Percentiles rank a stretch among this genome's conserved stretches.
These are phyloP conservation scores for Trichonephila clavipes DNA, from an alignment of 1,140 invertebrate species.

Conservation along the genomic window DNA sequence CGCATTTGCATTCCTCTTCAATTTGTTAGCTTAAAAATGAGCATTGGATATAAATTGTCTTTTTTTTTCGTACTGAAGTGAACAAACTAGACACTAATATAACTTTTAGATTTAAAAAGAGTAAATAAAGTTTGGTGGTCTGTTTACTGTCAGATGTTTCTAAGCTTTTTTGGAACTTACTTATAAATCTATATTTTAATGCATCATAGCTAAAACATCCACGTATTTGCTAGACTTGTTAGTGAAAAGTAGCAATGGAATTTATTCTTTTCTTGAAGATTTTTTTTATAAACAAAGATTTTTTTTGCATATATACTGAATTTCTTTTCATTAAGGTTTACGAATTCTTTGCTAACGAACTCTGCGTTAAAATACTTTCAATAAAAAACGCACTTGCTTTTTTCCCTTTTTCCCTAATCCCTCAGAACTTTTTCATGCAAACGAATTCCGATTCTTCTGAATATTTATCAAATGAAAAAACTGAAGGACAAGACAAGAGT, in stretches of 20 bases:
- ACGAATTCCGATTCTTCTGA: constrained; percentile 18
- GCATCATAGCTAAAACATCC: background rate
- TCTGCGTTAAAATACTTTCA: constrained; percentile 6
- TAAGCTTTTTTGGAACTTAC: background rate
- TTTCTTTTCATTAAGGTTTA: constrained; percentile 9
- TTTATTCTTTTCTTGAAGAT: background rate
- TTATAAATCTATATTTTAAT: background rate
- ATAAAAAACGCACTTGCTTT: background rate
- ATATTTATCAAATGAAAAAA: constrained; percentile 7
- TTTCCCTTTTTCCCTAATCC: background rate
- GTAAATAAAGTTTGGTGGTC: background rate
- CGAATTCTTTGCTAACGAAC: constrained; percentile 26
- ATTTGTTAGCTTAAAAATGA: too few species aligned
- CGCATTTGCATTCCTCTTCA: too few species aligned
- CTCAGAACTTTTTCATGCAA: background rate
- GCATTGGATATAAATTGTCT: background rate
- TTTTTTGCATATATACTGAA: background rate
- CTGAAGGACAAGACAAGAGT: background rate
- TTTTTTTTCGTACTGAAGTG: background rate
- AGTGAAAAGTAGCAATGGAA: background rate
- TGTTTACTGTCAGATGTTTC: background rate
- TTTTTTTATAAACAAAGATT: background rate
- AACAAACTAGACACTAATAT: background rate
- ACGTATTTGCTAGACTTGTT: background rate
- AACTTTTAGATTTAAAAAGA: background rate